Evolutionary conservation across 2,797 vertebrate species (phyloP).

Genomic region (Gobionotothen gibberifrons): DNA sequence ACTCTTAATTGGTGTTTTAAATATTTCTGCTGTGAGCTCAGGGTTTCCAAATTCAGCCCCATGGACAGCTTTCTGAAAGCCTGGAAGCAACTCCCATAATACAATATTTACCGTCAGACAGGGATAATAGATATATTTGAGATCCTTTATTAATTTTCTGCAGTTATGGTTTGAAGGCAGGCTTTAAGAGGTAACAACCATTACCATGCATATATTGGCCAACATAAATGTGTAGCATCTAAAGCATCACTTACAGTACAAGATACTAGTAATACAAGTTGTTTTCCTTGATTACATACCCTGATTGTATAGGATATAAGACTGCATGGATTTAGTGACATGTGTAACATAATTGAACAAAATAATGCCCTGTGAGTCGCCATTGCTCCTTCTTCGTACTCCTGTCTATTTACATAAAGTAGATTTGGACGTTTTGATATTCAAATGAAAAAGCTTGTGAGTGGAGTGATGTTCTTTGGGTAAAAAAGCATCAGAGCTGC

Average conservation of each 20-base stretch:
- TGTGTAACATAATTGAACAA: neutral
- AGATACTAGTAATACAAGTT: neutral
- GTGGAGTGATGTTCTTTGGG: neutral
- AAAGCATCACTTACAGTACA: neutral
- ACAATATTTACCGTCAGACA: neutral
- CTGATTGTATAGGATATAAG: neutral
- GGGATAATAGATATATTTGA: neutral
- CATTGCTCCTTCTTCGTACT: neutral
- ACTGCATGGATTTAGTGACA: neutral
- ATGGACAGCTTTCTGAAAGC: conserved; percentile 50
- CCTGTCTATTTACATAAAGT: neutral
- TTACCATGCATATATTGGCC: no score
- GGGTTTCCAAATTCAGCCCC: conserved; percentile 62
- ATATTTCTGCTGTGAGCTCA: neutral
- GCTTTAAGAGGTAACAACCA: neutral
- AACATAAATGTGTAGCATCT: neutral
- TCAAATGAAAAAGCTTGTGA: neutral
- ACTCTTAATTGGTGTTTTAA: neutral
- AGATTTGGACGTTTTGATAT: neutral
- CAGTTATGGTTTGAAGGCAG: neutral
- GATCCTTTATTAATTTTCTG: neutral
- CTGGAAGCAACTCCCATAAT: neutral
- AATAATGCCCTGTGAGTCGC: neutral
- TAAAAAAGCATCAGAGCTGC: neutral
- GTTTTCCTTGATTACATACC: neutral